Percentiles rank a stretch among this genome's conserved stretches.
These are phyloP conservation scores for Orestias chungarensis DNA, from an alignment of 2,797 vertebrate genomes.

Conservation along the genomic window DNA sequence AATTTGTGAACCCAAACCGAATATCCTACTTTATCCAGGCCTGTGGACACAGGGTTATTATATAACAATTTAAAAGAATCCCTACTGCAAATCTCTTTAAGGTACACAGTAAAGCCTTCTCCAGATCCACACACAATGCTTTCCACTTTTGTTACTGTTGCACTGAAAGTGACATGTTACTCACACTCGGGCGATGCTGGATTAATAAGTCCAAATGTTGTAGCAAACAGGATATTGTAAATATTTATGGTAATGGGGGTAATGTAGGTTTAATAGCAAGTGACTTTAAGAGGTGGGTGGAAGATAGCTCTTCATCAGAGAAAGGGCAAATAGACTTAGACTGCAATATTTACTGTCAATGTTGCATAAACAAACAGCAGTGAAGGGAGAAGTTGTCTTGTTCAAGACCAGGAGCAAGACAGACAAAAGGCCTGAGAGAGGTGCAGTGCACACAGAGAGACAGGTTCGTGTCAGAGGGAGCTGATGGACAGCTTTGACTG, in stretches of 20 bases:
- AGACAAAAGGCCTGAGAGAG: constrained; percentile 49
- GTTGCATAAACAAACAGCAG: constrained; percentile 34
- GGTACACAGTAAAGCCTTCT: neutral
- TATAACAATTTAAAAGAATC: too few relatives aligned
- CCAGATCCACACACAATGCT: constrained; percentile 5
- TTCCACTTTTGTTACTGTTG: constrained; percentile 28
- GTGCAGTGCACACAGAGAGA: constrained; percentile 57
- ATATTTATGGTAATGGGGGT: constrained; percentile 22
- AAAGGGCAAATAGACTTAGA: neutral
- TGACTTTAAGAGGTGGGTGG: constrained; percentile 17
- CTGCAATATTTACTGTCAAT: constrained; percentile 17
- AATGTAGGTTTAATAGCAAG: constrained; percentile 27
- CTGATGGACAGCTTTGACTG: constrained; percentile 72
- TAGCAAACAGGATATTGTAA: neutral
- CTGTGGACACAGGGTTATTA: neutral
- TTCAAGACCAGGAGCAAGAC: constrained; percentile 29
- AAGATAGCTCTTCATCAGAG: constrained; percentile 21
- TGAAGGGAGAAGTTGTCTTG: constrained; percentile 10
- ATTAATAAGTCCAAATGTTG: neutral
- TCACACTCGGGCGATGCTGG: constrained; percentile 18
- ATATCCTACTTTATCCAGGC: neutral
- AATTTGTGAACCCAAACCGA: neutral
- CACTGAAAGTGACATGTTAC: constrained; percentile 39
- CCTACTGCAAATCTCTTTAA: neutral
- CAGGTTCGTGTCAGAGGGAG: constrained; percentile 67